Percentiles rank a stretch among this genome's conserved stretches.
phyloP scores from a whole-genome alignment of 2,113 vertebrate genomes.

The Heptranchias perlo region DNA sequence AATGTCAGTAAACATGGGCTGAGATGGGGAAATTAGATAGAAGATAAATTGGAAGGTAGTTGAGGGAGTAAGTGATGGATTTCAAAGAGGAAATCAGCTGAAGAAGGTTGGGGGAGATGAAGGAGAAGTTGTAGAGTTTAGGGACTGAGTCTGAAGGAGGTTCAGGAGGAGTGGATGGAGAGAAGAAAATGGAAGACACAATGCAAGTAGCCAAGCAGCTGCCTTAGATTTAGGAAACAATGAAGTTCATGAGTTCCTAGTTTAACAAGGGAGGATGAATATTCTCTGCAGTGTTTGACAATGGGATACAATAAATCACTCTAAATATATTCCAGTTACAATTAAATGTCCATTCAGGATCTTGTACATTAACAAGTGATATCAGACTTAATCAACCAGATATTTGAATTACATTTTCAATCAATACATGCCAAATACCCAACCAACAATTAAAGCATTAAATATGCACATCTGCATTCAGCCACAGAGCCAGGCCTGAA shows the following conservation, averaged over 20 bases:
- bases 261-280: not conserved
- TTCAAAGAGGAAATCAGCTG: not conserved
- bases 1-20: not conserved
- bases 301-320: not conserved
- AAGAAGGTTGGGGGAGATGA: not conserved
- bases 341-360: not conserved
- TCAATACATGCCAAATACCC: not conserved
- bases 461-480: constrained; percentile 10
- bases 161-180: not conserved
- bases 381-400: not conserved
- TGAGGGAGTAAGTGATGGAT: not conserved
- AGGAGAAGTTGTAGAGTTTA: not conserved
- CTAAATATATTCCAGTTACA: not conserved
- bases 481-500: not conserved
- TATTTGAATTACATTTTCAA: constrained; percentile 18
- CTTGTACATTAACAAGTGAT: not conserved
- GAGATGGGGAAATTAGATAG: not conserved
- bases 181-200: not conserved
- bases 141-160: not conserved
- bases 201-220: not conserved
- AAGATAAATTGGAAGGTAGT: not conserved
- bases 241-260: not conserved
- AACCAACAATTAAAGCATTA: not conserved
- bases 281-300: not conserved
- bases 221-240: not conserved